Conservation (phyloP, 2,113 vertebrate genomes). For the Aphyosemion australe region DNA sequence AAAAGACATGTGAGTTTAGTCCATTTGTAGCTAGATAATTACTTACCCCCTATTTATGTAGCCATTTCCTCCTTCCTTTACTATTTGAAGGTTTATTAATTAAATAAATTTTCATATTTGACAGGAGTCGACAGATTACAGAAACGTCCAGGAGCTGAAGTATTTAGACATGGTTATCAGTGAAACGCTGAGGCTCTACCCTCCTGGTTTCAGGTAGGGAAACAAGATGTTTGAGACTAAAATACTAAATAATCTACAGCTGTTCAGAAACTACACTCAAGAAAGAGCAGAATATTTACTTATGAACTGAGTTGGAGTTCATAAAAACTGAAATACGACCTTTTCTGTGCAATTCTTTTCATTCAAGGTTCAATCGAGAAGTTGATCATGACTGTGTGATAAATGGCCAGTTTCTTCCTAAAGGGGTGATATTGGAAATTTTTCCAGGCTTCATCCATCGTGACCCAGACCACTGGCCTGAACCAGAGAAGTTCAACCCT, state of each 20-base stretch:
- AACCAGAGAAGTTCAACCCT: slow-evolving; percentile 89
- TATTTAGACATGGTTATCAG: slow-evolving; percentile 94
- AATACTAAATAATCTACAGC: too few relatives aligned
- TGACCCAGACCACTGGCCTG: slow-evolving; percentile 86
- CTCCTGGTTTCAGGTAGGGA: slow-evolving; percentile 89
- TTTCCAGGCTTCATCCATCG: slow-evolving; percentile 87
- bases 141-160: slow-evolving; percentile 86
- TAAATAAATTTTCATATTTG: background rate
- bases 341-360: background rate
- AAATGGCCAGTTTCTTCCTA: slow-evolving; percentile 84
- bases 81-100: too few relatives aligned
- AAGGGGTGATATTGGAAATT: slow-evolving; percentile 84
- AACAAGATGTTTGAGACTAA: too few relatives aligned
- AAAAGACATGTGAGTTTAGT: slow-evolving; percentile 83
- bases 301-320: too few relatives aligned
- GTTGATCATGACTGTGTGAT: slow-evolving; percentile 83
- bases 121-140: slow-evolving; percentile 75
- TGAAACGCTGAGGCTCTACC: slow-evolving; percentile 90
- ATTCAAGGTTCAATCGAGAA: slow-evolving; percentile 83
- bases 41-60: too few relatives aligned
- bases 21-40: too few relatives aligned
- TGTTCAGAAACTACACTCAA: too few relatives aligned
- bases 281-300: too few relatives aligned
- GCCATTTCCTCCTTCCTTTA: too few relatives aligned
- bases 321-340: too few relatives aligned